These are phyloP conservation scores for Brevimyrus niger DNA, from an alignment of 2,113 vertebrate genomes.

Conservation along the genomic window DNA sequence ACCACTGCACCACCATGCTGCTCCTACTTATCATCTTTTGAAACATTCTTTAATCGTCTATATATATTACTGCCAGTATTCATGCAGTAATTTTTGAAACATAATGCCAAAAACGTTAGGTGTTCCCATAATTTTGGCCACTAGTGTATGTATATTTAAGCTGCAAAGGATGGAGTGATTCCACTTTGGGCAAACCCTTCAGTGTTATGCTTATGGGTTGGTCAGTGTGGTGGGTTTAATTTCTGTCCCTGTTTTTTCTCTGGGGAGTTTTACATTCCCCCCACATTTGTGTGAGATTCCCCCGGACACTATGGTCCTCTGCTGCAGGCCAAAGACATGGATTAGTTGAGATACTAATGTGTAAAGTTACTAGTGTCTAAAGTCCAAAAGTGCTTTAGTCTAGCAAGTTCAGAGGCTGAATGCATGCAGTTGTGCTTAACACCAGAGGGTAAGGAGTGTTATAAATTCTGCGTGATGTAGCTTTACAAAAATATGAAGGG, in stretches of 20 bases:
- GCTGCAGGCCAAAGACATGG: not conserved
- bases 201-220: not conserved
- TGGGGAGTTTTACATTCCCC: not conserved
- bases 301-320: not conserved
- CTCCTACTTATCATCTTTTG: too few relatives aligned
- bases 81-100: too few relatives aligned
- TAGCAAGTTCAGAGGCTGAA: not conserved
- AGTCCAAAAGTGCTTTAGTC: not conserved
- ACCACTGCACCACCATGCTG: too few relatives aligned
- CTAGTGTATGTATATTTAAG: not conserved
- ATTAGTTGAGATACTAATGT: not conserved
- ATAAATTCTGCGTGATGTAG: not conserved
- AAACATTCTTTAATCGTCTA: too few relatives aligned
- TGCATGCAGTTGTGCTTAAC: not conserved
- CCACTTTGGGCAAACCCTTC: not conserved
- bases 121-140: too few relatives aligned
- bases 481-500: not conserved
- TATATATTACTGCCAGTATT: too few relatives aligned
- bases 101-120: too few relatives aligned
- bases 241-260: not conserved
- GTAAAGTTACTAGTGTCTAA: not conserved
- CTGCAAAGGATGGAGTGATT: not conserved
- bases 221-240: not conserved
- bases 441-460: not conserved
- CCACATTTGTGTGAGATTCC: not conserved